These are phyloP conservation scores for Caenorhabditis sp. DNA, from an alignment of 2,888 invertebrate species.

Conservation along the genomic window DNA sequence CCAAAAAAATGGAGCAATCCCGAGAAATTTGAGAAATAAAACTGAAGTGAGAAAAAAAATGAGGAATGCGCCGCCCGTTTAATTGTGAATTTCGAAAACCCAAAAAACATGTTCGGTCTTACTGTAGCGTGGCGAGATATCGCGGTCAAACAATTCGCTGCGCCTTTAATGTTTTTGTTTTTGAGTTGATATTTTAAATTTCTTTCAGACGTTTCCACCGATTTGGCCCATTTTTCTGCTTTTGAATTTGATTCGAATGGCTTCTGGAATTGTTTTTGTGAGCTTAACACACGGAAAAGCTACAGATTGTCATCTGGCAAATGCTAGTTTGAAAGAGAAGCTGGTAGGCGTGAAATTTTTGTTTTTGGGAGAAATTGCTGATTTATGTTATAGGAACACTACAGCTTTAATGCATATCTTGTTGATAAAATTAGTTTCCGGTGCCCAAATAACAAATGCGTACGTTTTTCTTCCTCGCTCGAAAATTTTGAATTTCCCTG, in stretches of 20 bases:
- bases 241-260: conserved; percentile 12
- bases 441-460: conserved; percentile 43
- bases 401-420: conserved; percentile 28
- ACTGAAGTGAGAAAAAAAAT: not conserved
- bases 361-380: too few relatives aligned
- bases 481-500: too few relatives aligned
- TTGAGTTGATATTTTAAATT: not conserved
- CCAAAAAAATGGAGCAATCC: not conserved
- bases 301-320: conserved; percentile 32
- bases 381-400: conserved; percentile 26
- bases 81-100: not conserved
- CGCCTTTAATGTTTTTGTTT: conserved; percentile 38
- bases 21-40: not conserved
- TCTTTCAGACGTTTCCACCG: not conserved
- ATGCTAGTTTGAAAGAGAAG: conserved; percentile 19
- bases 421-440: not conserved
- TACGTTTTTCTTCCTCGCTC: too few relatives aligned
- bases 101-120: conserved; percentile 1
- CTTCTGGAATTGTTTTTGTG: not conserved
- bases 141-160: not conserved
- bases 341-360: conserved; percentile 4
- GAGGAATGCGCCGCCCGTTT: too few relatives aligned
- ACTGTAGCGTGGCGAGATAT: conserved; percentile 24
- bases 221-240: not conserved
- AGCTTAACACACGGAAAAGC: conserved; percentile 29